Percentiles rank a stretch among this genome's conserved stretches.
phyloP scores from a whole-genome alignment of 2,888 invertebrate genomes.

The Andrena flavipes region DNA sequence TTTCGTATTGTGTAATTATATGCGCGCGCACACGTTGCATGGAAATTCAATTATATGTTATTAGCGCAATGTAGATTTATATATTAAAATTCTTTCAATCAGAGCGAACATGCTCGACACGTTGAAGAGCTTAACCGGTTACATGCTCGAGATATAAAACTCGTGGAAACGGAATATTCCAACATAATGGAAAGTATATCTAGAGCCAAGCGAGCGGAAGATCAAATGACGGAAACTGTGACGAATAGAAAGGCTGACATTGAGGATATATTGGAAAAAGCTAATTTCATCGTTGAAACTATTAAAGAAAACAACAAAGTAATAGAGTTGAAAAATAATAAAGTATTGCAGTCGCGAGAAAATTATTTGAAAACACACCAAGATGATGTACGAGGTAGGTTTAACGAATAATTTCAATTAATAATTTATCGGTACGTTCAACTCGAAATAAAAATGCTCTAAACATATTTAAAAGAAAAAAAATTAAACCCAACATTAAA shows the following conservation, averaged over 20 bases:
- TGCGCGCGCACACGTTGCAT: no score
- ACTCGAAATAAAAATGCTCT: no score
- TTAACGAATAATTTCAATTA: constrained; percentile 8
- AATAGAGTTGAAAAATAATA: constrained; percentile 71
- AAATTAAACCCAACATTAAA: background rate
- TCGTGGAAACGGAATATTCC: constrained; percentile 78
- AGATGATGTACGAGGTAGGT: constrained; percentile 77
- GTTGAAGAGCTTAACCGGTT: constrained; percentile 76
- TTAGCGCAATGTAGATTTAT: background rate
- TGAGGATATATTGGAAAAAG: constrained; percentile 76
- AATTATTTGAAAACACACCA: constrained; percentile 75
- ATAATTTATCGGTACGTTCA: background rate
- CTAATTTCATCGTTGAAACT: constrained; percentile 72
- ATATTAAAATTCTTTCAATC: constrained; percentile 31
- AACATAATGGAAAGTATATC: constrained; percentile 79
- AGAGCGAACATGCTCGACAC: constrained; percentile 72
- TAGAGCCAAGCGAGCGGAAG: constrained; percentile 78
- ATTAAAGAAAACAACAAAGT: constrained; percentile 74
- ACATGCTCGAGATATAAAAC: constrained; percentile 74
- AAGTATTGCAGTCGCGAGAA: constrained; percentile 69
- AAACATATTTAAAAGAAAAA: background rate
- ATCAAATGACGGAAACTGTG: constrained; percentile 75
- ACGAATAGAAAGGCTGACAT: constrained; percentile 75
- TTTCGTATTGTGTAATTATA: background rate
- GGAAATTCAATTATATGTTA: no score